phyloP scores from a whole-genome alignment of 2,888 invertebrate genomes.

The Temnothorax rugatulus region DNA sequence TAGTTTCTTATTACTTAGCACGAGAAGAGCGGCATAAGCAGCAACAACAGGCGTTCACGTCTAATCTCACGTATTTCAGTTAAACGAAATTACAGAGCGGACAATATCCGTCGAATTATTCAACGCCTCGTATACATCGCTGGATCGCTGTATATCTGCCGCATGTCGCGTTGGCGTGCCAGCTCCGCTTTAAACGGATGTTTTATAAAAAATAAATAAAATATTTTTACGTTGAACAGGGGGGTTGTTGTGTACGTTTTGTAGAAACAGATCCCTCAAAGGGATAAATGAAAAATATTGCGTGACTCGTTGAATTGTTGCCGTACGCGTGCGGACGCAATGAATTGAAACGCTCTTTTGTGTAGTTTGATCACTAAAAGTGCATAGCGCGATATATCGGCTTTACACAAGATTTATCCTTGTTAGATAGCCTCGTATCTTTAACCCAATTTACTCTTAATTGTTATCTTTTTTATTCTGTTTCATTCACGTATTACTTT shows the following conservation, averaged over 20 bases:
- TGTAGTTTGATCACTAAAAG: not conserved
- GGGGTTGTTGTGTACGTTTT: not conserved
- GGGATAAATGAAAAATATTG: conserved; percentile 50
- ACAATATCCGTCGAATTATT: conserved; percentile 6
- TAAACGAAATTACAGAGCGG: not conserved
- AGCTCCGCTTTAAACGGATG: conserved; percentile 5
- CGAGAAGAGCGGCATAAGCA: not conserved
- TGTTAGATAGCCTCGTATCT: not conserved
- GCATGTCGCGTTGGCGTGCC: not conserved
- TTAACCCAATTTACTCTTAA: conserved; percentile 21
- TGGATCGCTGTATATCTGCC: not conserved
- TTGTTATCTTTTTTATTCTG: not conserved
- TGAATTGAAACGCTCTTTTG: conserved; percentile 26
- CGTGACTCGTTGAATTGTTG: conserved; percentile 15
- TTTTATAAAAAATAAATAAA: conserved; percentile 40
- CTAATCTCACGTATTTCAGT: conserved; percentile 12
- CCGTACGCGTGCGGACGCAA: not conserved
- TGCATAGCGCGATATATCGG: conserved; percentile 17
- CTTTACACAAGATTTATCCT: not conserved
- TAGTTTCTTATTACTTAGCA: conserved; percentile 21
- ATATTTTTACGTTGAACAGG: conserved; percentile 26
- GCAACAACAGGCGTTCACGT: not conserved
- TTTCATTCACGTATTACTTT: not conserved
- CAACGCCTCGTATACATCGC: not conserved
- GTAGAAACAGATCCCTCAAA: conserved; percentile 37